Evolutionary conservation across 2,113 vertebrate genomes (phyloP).

Genomic region (Gasterosteus aculeatus): DNA sequence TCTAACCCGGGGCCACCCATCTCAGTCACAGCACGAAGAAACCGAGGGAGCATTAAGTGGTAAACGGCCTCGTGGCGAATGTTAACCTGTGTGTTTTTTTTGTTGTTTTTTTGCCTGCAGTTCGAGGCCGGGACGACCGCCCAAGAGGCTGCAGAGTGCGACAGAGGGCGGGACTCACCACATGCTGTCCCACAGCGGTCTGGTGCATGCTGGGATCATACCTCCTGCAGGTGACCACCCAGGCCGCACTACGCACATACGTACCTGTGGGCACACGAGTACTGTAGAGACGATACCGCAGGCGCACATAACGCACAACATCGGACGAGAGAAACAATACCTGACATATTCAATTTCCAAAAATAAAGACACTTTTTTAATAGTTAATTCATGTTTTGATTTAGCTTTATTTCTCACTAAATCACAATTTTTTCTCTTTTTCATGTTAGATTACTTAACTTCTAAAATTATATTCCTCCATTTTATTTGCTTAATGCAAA

Average conservation of each 20-base stretch:
- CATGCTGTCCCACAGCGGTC: slow-evolving; percentile 93
- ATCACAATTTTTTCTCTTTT: neutral
- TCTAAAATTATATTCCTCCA: neutral
- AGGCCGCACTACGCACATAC: slow-evolving; percentile 27
- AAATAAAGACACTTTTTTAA: neutral
- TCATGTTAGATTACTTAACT: neutral
- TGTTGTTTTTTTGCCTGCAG: slow-evolving; percentile 77
- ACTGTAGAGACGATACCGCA: slow-evolving; percentile 8
- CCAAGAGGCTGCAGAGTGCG: slow-evolving; percentile 96
- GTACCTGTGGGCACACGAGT: neutral
- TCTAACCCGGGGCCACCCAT: slow-evolving; percentile 65
- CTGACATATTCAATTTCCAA: neutral
- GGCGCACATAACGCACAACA: neutral
- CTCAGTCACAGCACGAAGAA: slow-evolving; percentile 58
- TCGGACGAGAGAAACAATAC: neutral
- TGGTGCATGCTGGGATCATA: slow-evolving; percentile 97
- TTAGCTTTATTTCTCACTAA: neutral
- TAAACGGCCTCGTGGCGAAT: slow-evolving; percentile 59
- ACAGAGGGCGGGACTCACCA: slow-evolving; percentile 90
- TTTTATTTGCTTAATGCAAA: neutral
- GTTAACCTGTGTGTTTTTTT: slow-evolving; percentile 38
- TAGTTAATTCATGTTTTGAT: neutral
- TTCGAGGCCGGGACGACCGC: slow-evolving; percentile 98
- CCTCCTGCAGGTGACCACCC: slow-evolving; percentile 92
- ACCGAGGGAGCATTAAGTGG: slow-evolving; percentile 34